Base-by-base conservation (phyloP, 2,888 invertebrate species). In the Melolontha melolontha region DNA sequence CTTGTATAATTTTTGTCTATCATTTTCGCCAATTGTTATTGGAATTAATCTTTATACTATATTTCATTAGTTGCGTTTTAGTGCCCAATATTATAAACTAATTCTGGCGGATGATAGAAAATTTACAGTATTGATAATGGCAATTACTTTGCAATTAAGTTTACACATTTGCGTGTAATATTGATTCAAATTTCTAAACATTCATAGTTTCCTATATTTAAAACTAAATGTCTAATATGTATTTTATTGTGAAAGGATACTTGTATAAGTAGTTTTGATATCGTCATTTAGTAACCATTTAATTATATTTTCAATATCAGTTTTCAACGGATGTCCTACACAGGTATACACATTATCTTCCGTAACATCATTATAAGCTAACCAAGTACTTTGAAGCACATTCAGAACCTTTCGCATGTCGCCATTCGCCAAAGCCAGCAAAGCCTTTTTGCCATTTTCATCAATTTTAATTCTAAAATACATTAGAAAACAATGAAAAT, bases 321-420 rank as follows among this genome's bases (percentile, higher is more conserved):
- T 86, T 64, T 93, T 92, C 16, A 95, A 85, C 1, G 99, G 99
- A 84, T 99, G 98, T 0, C 98, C 99, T 34, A 98, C 97, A 82
- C 98, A 99, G 1, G 92, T 91, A 83, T 99, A 99, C 1, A 94
- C 98, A 80, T 91, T 93, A 74, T 94, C 92, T 84, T 97, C 97
- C 27, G 91, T 93, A 39, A 99, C 95, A 72, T 87, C 85, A 74
- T 93, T 92, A 83, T 93, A 96, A 1, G 98, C 97, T 84, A 98
- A 90, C 84, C 95, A 93, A 10, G 97, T 95, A 84, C 97, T 96
- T 86, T 99, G 98, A 57, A 99, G 85, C 17, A 98, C 94, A 84
- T 99, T 99, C 17, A 99, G 84, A 0, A 98, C 96, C 82, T 94
- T 95, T 74, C 99, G 88, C 99, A 99, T 99, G 84, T 99, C 99